Conservation (phyloP, 2,888 invertebrate genomes). For the Napeogenes inachia region DNA sequence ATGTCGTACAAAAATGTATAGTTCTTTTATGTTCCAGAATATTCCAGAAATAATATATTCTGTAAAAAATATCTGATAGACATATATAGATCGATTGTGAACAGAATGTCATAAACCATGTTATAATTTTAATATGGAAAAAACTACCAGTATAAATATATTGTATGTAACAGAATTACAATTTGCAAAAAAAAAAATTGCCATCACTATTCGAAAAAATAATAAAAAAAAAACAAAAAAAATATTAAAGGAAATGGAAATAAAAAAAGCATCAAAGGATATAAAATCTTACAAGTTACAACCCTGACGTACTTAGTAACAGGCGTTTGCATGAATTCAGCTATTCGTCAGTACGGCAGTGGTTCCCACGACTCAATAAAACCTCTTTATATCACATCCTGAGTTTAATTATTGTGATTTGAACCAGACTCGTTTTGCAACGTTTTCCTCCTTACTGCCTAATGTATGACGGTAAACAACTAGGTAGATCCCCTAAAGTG, state of each 20-base stretch:
- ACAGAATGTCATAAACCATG: no score
- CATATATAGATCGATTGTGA: no score
- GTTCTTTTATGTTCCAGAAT: constrained; percentile 1
- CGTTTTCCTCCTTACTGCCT: constrained; percentile 22
- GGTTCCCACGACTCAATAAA: constrained; percentile 40
- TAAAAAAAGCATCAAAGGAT: constrained; percentile 8
- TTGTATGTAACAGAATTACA: no score
- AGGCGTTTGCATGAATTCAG: constrained; percentile 36
- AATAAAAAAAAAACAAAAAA: no score
- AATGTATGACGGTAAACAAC: neutral
- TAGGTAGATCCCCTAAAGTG: no score
- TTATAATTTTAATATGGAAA: no score
- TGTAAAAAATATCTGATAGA: no score
- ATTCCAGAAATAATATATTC: neutral
- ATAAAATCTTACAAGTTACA: constrained; percentile 16
- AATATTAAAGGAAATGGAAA: no score
- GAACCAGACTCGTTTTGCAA: constrained; percentile 28
- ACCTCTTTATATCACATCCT: constrained; percentile 43
- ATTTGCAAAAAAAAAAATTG: no score
- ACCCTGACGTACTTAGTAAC: constrained; percentile 28
- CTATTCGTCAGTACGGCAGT: constrained; percentile 30
- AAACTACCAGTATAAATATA: no score
- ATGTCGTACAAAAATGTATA: neutral
- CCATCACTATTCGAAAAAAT: no score
- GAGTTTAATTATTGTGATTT: constrained; percentile 42